Base-by-base conservation (phyloP, 2,113 vertebrate species). In the Mionectes macconnelli region DNA sequence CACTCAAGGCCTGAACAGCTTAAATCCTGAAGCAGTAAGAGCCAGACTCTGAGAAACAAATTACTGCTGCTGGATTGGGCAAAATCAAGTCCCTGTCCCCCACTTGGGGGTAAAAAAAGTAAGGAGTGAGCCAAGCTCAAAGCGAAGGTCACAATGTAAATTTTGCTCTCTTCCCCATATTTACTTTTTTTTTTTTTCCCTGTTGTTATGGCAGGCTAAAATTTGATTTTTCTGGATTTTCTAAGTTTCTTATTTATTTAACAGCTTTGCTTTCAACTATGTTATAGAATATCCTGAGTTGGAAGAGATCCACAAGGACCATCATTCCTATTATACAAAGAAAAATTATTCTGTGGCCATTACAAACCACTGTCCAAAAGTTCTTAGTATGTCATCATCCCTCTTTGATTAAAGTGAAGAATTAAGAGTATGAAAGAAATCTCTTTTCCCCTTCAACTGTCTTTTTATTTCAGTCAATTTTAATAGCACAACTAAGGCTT, bases 1-100 rank as follows among this genome's bases (percentile, higher is more conserved):
- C 89, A 82, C 86, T 92, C 86, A 31, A 62, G 27, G 77, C 40
- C 59, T 67, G 52, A 47, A 52, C 82, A 52, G 69, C 59, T 91
- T 76, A 60, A 64, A 59, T 67, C 60, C 73, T 40, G 44, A 23
- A 82, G 64, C 39, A 40, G 17, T 15, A 23, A 60, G n/a, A 77
- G 30, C 30, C 64, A 84, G 37, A 4, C 45, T 66, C 55, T 42
- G 55, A 35, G 59, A 53, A 85, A 89, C 23, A 27, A 73, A 20
- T 73, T 42, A 5, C 5, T 82, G 62, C 53, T 90, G 53, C 66
- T 77, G 39, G 52, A 70, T 50, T 82, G 82, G 70, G 74, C 70
- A 64, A 83, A 69, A 47, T 50, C 74, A 42, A 80, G n/a, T 66
- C 81, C 57, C n/a, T 52, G 30, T 82, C 55, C 11, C 25, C 6